Conservation (phyloP, 2,797 vertebrate species). For the Corythornis leucogaster region DNA sequence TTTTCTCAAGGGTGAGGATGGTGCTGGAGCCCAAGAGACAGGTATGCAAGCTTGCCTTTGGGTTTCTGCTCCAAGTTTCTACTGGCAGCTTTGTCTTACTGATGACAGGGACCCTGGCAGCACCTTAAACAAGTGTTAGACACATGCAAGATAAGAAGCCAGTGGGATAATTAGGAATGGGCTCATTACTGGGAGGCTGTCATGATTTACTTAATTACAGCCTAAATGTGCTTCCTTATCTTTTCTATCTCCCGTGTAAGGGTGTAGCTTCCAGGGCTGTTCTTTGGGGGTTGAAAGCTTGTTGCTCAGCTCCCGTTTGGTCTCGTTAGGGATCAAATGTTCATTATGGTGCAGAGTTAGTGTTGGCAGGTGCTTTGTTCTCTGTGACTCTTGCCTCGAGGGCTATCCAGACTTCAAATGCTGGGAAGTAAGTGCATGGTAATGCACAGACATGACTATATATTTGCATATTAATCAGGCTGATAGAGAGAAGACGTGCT, state of each 20-base stretch:
- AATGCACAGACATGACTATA: background rate
- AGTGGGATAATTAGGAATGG: conserved; percentile 22
- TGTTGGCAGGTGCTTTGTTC: conserved; percentile 1
- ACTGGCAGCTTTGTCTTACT: background rate
- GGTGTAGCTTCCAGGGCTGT: background rate
- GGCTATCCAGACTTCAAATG: background rate
- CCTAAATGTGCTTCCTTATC: background rate
- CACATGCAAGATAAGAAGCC: background rate
- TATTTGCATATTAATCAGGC: background rate
- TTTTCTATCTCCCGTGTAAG: background rate
- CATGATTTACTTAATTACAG: conserved; percentile 21
- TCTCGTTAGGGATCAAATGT: background rate
- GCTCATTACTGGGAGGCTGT: background rate
- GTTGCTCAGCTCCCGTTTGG: background rate
- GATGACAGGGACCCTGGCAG: background rate
- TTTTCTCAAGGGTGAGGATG: background rate
- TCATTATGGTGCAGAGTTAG: background rate
- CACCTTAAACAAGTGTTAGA: background rate
- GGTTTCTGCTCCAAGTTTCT: background rate
- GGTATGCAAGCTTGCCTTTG: background rate
- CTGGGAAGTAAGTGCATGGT: background rate
- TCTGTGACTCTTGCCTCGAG: conserved; percentile 7
- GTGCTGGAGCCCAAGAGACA: background rate
- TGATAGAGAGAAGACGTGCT: background rate
- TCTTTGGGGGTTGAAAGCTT: conserved; percentile 9